These are phyloP conservation scores for Galemys pyrenaicus DNA, from an alignment of 2,113 vertebrate species.

Conservation along the genomic window DNA sequence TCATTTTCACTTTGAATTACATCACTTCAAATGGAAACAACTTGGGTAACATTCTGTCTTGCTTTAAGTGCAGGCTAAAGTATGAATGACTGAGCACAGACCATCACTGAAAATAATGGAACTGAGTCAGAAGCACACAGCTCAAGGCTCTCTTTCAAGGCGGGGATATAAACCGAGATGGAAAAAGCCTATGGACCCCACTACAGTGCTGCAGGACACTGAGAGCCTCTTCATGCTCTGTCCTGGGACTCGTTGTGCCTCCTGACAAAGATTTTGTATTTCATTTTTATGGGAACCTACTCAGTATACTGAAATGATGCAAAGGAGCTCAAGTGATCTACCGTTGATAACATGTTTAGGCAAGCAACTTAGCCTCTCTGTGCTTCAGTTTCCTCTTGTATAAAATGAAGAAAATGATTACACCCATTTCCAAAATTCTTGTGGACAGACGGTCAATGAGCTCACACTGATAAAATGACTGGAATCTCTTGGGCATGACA, in stretches of 20 bases:
- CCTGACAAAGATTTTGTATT: background rate
- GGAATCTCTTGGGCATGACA: background rate
- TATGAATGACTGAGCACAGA: background rate
- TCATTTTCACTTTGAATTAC: constrained; percentile 15
- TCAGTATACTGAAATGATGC: background rate
- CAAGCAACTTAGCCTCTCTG: background rate
- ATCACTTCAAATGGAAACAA: background rate
- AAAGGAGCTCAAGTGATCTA: background rate
- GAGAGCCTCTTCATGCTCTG: background rate
- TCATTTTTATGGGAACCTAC: background rate
- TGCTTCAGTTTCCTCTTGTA: background rate
- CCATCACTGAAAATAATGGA: background rate
- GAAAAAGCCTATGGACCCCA: no score
- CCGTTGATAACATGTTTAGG: accelerated
- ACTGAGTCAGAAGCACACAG: background rate
- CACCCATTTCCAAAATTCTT: background rate
- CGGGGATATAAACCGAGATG: background rate
- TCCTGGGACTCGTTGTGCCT: background rate
- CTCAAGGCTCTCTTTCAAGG: background rate
- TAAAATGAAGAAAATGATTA: background rate
- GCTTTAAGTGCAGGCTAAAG: background rate
- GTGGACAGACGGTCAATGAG: background rate
- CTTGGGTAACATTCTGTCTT: background rate
- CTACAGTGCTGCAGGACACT: background rate
- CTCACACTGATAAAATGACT: background rate